These are phyloP conservation scores for Aporrectodea caliginosa DNA, from an alignment of 1,140 invertebrate genomes.

Conservation along the genomic window DNA sequence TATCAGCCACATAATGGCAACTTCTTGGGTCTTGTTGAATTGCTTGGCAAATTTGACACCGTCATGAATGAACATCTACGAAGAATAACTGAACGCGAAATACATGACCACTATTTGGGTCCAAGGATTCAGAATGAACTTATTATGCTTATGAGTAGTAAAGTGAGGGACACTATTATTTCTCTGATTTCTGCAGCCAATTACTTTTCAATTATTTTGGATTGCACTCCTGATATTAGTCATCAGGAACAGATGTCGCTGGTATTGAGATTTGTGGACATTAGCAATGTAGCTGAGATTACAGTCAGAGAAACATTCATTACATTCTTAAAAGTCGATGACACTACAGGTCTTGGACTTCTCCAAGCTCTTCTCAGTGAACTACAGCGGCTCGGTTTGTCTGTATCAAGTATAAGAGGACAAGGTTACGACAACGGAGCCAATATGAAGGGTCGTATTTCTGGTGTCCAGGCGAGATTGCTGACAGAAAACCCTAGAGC, in stretches of 20 bases:
- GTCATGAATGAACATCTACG: constrained; percentile 18
- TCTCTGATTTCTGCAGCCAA: constrained; percentile 25
- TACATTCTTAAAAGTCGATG: background rate
- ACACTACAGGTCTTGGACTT: background rate
- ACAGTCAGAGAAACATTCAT: background rate
- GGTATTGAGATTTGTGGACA: constrained; percentile 27
- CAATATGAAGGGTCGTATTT: background rate
- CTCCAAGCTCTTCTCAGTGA: background rate
- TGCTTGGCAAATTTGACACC: background rate
- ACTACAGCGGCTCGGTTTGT: background rate
- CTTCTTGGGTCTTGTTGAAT: constrained; percentile 8
- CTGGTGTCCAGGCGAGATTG: constrained; percentile 6
- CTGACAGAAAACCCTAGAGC: constrained; percentile 5
- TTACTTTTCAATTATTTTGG: constrained; percentile 39
- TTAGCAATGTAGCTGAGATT: background rate
- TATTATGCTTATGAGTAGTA: background rate
- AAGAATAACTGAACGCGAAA: constrained; percentile 7
- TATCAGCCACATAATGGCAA: background rate
- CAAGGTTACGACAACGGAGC: constrained; percentile 8
- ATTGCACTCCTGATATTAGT: constrained; percentile 40
- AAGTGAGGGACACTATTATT: constrained; percentile 26
- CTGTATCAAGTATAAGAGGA: background rate
- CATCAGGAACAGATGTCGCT: constrained; percentile 39
- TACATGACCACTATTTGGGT: background rate
- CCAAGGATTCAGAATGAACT: background rate